phyloP scores from a whole-genome alignment of 2,797 vertebrate genomes.

The Ara ararauna region DNA sequence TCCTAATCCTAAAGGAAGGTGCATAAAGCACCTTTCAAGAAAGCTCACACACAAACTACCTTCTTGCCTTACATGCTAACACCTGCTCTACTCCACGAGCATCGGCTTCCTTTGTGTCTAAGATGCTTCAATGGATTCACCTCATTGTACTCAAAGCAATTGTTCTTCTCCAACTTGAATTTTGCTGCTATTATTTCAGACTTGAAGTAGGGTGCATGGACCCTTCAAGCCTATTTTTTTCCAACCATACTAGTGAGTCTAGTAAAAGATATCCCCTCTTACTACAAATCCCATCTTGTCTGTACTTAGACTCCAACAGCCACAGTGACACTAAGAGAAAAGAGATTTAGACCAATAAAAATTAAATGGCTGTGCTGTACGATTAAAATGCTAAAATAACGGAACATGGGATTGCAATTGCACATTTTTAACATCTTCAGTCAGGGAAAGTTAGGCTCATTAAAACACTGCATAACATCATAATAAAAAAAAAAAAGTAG shows the following conservation, averaged over 20 bases:
- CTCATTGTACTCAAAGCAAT: background rate
- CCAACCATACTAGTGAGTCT: background rate
- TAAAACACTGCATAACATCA: background rate
- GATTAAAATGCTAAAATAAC: constrained; percentile 26
- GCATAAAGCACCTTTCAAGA: background rate
- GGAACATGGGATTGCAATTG: background rate
- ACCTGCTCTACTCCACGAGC: background rate
- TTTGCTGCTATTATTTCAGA: constrained; percentile 1
- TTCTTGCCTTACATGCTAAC: background rate
- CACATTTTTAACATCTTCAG: constrained; percentile 8
- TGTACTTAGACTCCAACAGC: background rate
- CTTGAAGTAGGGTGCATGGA: background rate
- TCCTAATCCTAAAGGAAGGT: background rate
- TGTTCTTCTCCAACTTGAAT: background rate
- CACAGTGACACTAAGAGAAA: background rate
- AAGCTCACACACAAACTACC: background rate
- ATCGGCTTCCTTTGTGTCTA: background rate
- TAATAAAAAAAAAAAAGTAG: background rate
- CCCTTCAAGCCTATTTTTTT: background rate
- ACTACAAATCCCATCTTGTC: background rate
- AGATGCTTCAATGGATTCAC: background rate
- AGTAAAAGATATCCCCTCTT: background rate
- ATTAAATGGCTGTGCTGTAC: background rate
- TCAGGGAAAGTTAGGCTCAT: background rate
- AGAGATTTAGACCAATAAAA: constrained; percentile 11